Percentiles rank a stretch among this genome's conserved stretches.
Conservation (phyloP, 92 coral and sea anemone genomes). For the Umimayanthus kanabou region DNA sequence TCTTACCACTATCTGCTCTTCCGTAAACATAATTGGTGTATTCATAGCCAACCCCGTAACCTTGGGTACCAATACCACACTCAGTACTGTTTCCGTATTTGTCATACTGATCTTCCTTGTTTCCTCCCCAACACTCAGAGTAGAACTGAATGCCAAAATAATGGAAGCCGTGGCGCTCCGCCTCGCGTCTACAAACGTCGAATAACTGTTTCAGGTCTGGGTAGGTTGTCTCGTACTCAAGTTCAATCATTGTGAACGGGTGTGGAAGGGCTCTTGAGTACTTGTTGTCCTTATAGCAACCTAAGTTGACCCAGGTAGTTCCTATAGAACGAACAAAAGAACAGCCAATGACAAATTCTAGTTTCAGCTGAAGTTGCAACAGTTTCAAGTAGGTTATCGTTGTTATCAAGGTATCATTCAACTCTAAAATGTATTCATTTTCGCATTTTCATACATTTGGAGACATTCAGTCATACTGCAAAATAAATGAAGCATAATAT, state of each 20-base stretch:
- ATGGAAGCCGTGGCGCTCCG: neutral
- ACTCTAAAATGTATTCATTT: too few species aligned
- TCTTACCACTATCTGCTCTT: neutral
- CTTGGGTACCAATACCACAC: constrained; percentile 13
- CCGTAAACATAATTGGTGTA: constrained; percentile 17
- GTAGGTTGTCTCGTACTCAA: neutral
- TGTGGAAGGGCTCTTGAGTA: too few species aligned
- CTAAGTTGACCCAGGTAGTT: too few species aligned
- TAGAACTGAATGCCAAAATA: constrained; percentile 21
- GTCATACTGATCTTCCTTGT: neutral
- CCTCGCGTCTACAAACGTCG: constrained; percentile 9
- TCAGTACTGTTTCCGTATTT: neutral
- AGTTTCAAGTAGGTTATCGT: too few species aligned
- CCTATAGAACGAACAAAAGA: too few species aligned
- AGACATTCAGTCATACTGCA: too few species aligned
- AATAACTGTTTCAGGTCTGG: constrained; percentile 11
- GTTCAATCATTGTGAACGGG: neutral
- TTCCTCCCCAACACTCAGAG: constrained; percentile 21
- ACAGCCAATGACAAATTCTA: too few species aligned
- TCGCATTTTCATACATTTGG: too few species aligned
- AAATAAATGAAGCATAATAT: too few species aligned
- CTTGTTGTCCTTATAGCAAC: too few species aligned
- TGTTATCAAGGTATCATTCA: too few species aligned
- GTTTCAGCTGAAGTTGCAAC: too few species aligned
- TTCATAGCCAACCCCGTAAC: constrained; percentile 16